phyloP scores from a whole-genome alignment of 2,113 vertebrate genomes.

The Centropus unirufus region DNA sequence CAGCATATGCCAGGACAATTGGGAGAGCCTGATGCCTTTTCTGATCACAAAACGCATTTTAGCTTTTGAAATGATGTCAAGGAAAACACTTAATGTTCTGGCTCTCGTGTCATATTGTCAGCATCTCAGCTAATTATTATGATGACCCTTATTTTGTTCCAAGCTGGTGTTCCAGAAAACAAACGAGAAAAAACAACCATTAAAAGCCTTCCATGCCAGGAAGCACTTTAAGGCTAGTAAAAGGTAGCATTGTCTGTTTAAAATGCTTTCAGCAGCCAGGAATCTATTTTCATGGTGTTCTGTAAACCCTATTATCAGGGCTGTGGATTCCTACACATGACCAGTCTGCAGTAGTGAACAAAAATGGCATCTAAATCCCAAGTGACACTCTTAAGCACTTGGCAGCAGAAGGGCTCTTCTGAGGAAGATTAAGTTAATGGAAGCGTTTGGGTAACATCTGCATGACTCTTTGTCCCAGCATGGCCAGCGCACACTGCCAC shows the following conservation, averaged over 20 bases:
- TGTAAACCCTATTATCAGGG: conserved; percentile 65
- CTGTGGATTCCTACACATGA: conserved; percentile 72
- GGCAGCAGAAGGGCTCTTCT: conserved; percentile 73
- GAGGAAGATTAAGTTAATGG: conserved; percentile 80
- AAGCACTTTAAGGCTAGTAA: conserved; percentile 26
- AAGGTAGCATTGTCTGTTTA: conserved; percentile 29
- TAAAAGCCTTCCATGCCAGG: conserved; percentile 1
- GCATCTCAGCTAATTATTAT: not conserved
- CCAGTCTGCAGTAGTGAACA: conserved; percentile 63
- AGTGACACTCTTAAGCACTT: conserved; percentile 73
- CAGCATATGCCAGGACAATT: conserved; percentile 54
- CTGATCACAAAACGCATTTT: not conserved
- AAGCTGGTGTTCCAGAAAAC: not conserved
- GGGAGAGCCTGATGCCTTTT: conserved; percentile 28
- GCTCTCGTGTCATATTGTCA: not conserved
- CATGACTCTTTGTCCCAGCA: conserved; percentile 59
- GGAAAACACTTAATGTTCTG: not conserved
- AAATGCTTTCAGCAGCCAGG: conserved; percentile 47
- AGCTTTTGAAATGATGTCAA: not conserved
- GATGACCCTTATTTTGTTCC: not conserved
- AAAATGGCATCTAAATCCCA: conserved; percentile 74
- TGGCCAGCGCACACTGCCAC: conserved; percentile 62
- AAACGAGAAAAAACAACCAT: not conserved
- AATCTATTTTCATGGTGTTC: conserved; percentile 64
- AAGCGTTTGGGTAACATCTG: conserved; percentile 75